Evolutionary conservation across 2,888 invertebrate species (phyloP).

Genomic region (Hyalella azteca): DNA sequence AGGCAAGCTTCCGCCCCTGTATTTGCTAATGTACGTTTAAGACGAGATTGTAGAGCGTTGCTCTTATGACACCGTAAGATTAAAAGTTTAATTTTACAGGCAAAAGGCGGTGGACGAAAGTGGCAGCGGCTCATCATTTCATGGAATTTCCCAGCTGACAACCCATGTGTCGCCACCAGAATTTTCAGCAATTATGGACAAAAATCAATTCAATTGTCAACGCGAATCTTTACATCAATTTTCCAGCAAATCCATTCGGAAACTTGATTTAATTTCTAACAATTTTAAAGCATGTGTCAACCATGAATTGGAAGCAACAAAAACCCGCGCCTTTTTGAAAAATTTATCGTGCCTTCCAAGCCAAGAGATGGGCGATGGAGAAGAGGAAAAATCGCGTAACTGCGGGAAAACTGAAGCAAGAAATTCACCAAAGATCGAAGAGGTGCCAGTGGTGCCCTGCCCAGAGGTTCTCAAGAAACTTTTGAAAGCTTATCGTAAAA

Average conservation of each 20-base stretch:
- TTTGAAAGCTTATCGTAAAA: not conserved
- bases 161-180: not conserved
- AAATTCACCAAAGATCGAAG: constrained; percentile 58
- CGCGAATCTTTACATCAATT: not conserved
- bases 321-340: not conserved
- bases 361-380: not conserved
- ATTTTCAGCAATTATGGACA: not conserved
- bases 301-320: not conserved
- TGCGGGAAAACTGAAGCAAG: not conserved
- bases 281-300: not conserved
- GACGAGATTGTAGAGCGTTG: no score
- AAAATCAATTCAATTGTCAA: not conserved
- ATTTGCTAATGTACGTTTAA: no score
- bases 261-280: not conserved
- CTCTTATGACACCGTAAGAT: no score
- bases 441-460: constrained; percentile 3
- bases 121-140: not conserved
- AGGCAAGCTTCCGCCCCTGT: no score
- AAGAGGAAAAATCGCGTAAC: not conserved
- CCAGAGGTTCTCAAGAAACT: constrained; percentile 10
- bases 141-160: not conserved
- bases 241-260: not conserved
- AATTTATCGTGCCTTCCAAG: not conserved
- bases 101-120: not conserved
- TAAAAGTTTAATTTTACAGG: not conserved